Evolutionary conservation across 2,888 invertebrate genomes (phyloP).

Genomic region (Griposia aprilina): DNA sequence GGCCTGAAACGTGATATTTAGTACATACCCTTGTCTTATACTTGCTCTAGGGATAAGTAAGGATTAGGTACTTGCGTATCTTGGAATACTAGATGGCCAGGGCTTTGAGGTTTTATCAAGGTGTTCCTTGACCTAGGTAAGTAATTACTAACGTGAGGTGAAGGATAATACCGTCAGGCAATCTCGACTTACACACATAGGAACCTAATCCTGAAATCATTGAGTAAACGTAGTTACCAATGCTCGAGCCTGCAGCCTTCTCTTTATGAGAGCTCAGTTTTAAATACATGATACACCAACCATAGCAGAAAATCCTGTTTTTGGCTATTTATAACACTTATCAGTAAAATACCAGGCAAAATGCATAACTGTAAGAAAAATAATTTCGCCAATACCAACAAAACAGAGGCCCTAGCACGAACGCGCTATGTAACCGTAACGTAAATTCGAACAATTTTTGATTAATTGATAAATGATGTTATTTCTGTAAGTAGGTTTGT

Average conservation of each 20-base stretch:
- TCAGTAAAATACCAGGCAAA: not conserved
- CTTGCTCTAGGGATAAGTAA: slow-evolving; percentile 39
- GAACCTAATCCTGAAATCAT: not conserved
- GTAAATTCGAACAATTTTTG: too few species aligned
- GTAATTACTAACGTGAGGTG: slow-evolving; percentile 7
- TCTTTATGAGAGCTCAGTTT: not conserved
- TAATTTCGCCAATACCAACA: not conserved
- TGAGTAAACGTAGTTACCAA: not conserved
- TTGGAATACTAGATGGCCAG: slow-evolving; percentile 46
- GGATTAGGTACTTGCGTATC: slow-evolving; percentile 24
- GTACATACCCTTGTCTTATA: slow-evolving; percentile 59
- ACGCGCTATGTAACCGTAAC: too few species aligned
- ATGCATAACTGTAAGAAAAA: not conserved
- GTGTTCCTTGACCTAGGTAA: not conserved
- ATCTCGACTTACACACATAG: not conserved
- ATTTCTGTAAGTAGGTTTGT: too few species aligned
- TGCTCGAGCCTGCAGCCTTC: not conserved
- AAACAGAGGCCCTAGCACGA: too few species aligned
- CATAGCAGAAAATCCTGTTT: not conserved
- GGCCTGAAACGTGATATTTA: slow-evolving; percentile 62
- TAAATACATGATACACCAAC: not conserved
- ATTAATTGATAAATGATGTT: too few species aligned
- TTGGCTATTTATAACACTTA: not conserved
- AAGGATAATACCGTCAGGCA: slow-evolving; percentile 9
- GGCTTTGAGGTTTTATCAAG: slow-evolving; percentile 32